Evolutionary conservation across 2,888 invertebrate species (phyloP).

Genomic region (Rotaria magnacalcarata): DNA sequence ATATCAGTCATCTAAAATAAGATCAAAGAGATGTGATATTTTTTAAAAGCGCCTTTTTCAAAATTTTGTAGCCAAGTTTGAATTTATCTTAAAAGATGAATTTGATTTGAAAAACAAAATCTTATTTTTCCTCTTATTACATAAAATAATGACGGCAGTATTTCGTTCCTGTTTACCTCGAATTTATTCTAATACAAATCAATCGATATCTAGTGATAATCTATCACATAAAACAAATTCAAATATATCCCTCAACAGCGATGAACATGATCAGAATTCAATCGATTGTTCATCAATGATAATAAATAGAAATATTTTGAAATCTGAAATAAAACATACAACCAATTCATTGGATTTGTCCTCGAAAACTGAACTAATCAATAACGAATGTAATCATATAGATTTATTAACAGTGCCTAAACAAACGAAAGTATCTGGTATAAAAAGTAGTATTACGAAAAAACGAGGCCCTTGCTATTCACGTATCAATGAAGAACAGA

Average conservation of each 20-base stretch:
- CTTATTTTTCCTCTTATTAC: background rate
- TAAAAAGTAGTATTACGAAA: background rate
- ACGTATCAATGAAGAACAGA: background rate
- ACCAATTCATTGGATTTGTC: background rate
- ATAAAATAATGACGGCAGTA: background rate
- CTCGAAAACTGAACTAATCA: background rate
- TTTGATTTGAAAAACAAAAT: background rate
- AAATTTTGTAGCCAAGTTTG: background rate
- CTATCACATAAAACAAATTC: background rate
- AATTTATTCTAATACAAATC: background rate
- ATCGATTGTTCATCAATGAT: background rate
- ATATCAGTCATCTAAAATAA: background rate
- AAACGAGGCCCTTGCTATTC: background rate
- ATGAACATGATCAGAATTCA: background rate
- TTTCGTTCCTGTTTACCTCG: constrained; percentile 11
- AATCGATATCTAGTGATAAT: background rate
- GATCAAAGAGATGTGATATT: background rate
- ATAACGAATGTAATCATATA: background rate
- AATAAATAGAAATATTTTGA: background rate
- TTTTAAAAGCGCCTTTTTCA: background rate
- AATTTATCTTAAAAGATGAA: background rate
- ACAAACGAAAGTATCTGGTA: background rate
- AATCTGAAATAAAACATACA: background rate
- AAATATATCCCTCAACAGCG: background rate
- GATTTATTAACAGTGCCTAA: background rate